Conservation (phyloP, 2,888 invertebrate species). For the Agonopterix alstromeriana region DNA sequence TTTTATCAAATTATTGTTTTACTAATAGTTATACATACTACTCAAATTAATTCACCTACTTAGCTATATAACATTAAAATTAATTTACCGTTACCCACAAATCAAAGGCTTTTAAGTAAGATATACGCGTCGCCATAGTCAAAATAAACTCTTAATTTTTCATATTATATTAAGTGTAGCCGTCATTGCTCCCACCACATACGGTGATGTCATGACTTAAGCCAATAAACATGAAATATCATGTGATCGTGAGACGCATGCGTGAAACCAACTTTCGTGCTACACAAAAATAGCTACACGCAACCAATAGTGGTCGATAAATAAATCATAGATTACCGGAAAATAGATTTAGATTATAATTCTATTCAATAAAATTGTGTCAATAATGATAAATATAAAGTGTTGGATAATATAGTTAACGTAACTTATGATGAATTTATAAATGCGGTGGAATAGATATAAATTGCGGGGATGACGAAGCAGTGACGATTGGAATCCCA, state of each 20-base stretch:
- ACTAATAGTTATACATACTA: too few relatives aligned
- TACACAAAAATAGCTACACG: conserved; percentile 54
- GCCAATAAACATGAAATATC: conserved; percentile 70
- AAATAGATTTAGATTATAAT: conserved; percentile 24
- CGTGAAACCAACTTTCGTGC: conserved; percentile 47
- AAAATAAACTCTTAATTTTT: conserved; percentile 58
- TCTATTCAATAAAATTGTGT: conserved; percentile 16
- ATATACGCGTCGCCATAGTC: conserved; percentile 30
- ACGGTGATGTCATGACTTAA: conserved; percentile 68
- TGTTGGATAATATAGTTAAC: too few relatives aligned
- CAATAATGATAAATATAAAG: conserved; percentile 8
- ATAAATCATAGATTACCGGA: conserved; percentile 36
- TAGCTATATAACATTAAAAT: too few relatives aligned
- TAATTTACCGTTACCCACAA: conserved; percentile 40
- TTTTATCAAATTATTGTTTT: too few relatives aligned
- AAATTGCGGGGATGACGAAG: conserved; percentile 25
- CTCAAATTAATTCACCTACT: too few relatives aligned
- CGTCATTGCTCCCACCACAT: conserved; percentile 61
- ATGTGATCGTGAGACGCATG: conserved; percentile 54
- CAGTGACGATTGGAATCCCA: conserved; percentile 28
- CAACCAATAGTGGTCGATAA: conserved; percentile 33
- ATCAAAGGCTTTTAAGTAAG: conserved; percentile 18
- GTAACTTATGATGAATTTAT: too few relatives aligned
- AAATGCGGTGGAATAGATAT: background rate
- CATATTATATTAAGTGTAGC: conserved; percentile 40